Conservation (phyloP, 2,888 invertebrate species). For the Dicyrtomina minuta region DNA sequence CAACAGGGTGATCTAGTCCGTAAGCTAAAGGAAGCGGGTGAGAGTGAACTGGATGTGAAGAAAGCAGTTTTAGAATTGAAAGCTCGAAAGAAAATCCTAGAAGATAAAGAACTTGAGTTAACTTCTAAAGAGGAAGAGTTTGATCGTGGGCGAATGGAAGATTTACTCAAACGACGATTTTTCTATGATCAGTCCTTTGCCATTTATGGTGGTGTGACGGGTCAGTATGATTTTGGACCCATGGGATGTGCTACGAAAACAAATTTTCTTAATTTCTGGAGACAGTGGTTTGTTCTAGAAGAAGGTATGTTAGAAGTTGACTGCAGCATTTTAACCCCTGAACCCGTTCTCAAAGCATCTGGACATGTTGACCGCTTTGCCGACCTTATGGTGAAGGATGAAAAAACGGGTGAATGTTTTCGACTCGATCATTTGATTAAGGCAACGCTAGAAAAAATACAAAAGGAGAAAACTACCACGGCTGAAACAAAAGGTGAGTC, state of each 20-base stretch:
- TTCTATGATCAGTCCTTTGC: conserved; percentile 99
- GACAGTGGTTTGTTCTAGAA: conserved; percentile 92
- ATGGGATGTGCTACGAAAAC: conserved; percentile 99
- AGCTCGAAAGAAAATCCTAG: conserved; percentile 80
- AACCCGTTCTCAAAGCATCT: conserved; percentile 93
- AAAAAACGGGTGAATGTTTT: conserved; percentile 94
- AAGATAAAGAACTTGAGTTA: conserved; percentile 87
- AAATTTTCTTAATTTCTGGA: conserved; percentile 90
- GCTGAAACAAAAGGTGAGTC: conserved; percentile 60
- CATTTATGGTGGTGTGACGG: conserved; percentile 82
- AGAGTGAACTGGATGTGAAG: conserved; percentile 88
- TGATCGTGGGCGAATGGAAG: conserved; percentile 93
- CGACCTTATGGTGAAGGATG: conserved; percentile 98
- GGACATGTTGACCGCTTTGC: conserved; percentile 99
- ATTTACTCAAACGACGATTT: conserved; percentile 91
- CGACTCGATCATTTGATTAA: conserved; percentile 97
- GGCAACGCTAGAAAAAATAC: conserved; percentile 82
- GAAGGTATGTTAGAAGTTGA: conserved; percentile 99
- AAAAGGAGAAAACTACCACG: conserved; percentile 78
- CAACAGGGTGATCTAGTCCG: conserved; percentile 88
- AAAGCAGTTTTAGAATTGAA: conserved; percentile 93
- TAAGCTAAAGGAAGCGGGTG: conserved; percentile 80
- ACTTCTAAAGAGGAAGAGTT: conserved; percentile 71
- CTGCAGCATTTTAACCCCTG: conserved; percentile 95
- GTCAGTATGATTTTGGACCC: conserved; percentile 97